phyloP scores from a whole-genome alignment of 1,140 invertebrate genomes.

The Harpegnathos saltator region DNA sequence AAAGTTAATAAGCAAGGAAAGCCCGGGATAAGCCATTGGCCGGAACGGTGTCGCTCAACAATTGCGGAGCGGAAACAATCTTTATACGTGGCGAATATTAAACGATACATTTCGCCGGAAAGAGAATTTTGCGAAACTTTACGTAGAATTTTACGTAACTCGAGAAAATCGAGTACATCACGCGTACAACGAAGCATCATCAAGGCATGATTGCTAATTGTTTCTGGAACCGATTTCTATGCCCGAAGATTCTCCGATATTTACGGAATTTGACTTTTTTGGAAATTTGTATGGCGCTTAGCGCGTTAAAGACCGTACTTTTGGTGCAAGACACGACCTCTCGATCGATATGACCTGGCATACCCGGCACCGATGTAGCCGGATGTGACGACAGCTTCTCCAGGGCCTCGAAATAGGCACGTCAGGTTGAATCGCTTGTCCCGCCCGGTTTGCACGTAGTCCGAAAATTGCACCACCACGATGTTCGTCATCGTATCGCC shows the following conservation, averaged over 20 bases:
- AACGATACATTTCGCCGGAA: background rate
- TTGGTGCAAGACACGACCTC: conserved; percentile 70
- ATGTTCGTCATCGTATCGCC: conserved; percentile 97
- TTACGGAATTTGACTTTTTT: conserved; percentile 3
- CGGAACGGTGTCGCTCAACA: background rate
- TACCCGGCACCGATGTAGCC: conserved; percentile 97
- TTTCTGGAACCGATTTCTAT: background rate
- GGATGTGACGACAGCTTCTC: conserved; percentile 96
- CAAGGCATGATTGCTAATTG: background rate
- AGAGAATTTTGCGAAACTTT: background rate
- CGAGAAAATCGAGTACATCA: background rate
- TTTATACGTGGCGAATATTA: background rate
- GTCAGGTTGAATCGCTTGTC: conserved; percentile 97
- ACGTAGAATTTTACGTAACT: no score
- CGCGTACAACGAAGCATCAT: background rate
- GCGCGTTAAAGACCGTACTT: conserved; percentile 47
- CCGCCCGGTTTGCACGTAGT: conserved; percentile 95
- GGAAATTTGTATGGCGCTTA: conserved; percentile 2
- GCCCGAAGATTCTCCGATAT: background rate
- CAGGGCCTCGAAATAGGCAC: conserved; percentile 95
- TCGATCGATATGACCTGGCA: conserved; percentile 80
- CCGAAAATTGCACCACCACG: conserved; percentile 97
- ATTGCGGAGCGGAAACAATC: background rate
- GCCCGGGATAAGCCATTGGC: background rate
- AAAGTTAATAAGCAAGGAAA: background rate